Evolutionary conservation across 92 coral and sea anemone species (phyloP), one percentile per base, ranked within the genome.

Genomic region (Anthopleura xanthogrammica): DNA sequence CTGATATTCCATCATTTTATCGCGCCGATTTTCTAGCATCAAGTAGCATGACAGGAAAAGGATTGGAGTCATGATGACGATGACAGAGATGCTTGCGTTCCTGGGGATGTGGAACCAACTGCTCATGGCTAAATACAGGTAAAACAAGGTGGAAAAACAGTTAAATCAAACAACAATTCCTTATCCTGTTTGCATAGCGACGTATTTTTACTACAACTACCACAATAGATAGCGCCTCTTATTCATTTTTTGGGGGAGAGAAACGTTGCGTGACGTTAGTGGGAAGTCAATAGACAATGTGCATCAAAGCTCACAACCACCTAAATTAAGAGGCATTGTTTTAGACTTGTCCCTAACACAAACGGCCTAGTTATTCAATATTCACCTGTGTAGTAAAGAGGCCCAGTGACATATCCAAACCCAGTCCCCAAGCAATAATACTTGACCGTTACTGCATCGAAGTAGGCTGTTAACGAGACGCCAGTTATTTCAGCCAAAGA

Each of bases 391-490:
- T 39, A 39, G 23, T 36, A 72, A 9, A 72, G 39, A 29, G 77
- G 77, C 14, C 77, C 52, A 72, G 36, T 17, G 39, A 10, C 19
- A 13, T 72, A 72, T 16, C 71, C 71, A 64, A 64, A 22, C 71
- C 71, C 71, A 64, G 71, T 64, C 71, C 71, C 71, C 19, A 22
- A 8, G 24, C 71, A 64, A 64, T 64, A 64, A 64, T 17, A 64
- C 19, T 17, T 64, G 12, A 64, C 77, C 16, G 52, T 72, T 39
- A 72, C 22, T 12, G 9, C 36, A 42, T 72, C 52, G 36, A 72
- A 72, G 22, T 72, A 72, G 29, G 77, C 77, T 72, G 77, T 72
- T 72, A 39, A n/a, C 71, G 71, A 64, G 72, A 64, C 72, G 22
- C 24, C 36, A 64, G 72, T 64, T 10, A 64, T 29, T 64, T 64